Base-by-base conservation (phyloP, 2,888 invertebrate genomes). In the Cerastis leucographa region DNA sequence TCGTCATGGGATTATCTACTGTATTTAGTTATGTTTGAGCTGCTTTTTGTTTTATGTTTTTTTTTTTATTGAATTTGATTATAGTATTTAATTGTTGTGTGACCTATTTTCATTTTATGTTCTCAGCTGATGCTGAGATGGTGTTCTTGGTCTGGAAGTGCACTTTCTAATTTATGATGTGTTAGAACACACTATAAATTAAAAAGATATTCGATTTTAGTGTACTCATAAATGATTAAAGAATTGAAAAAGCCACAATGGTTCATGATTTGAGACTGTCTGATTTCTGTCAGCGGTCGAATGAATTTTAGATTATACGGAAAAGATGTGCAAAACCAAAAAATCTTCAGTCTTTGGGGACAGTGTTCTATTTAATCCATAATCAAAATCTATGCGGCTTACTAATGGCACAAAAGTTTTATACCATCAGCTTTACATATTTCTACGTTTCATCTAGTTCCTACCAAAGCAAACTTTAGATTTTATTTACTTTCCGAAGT, bases 1-100 rank as follows among this genome's bases (percentile, higher is more conserved):
- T 73, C 64, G 66, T 75, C 68, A 65, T 40, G 66, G 51, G 78
- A 85, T 77, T 79, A 62, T 79, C 2, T 51, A 64, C 44, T 73
- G 72, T 77, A 62, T 77, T 84, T 80, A 81, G 67, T 74, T 76
- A 59, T 64, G 25, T 61, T 51, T 59, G 19, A 67, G 70, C 4
- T 44, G 19, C 4, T 29, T 42, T 29, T 61, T 17, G 56, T 71
- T 74, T 71, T n/a, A 56, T 29, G 12, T 3, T 12, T 19, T 65
- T 51, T 65, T 51, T 25, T 71, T 44, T 7, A 9, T 42, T 35
- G 25, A 54, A 40, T 44, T 71, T 71, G 0, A 17, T 61, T 0
- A n/a, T 19, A 70, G 0, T n/a, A 69, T 22, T 17, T n/a, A n/a
- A n/a, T n/a, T n/a, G 5, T 29, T n/a, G 40, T 14, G 12, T 35